phyloP scores from a whole-genome alignment of 2,888 invertebrate species.

The Lymantria dispar region DNA sequence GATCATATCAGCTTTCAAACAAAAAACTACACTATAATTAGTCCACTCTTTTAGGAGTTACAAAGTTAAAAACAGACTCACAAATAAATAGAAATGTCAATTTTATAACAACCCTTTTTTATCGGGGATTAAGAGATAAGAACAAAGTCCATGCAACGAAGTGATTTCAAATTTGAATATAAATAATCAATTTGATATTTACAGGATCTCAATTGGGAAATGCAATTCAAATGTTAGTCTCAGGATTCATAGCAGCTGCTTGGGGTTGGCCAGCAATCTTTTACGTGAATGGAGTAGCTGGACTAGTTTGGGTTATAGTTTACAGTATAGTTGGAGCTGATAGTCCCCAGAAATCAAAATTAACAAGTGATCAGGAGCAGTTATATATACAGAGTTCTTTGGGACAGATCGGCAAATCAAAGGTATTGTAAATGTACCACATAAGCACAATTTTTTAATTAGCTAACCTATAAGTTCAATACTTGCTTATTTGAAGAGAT shows the following conservation, averaged over 20 bases:
- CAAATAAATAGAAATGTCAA: too few species aligned
- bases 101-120: too few species aligned
- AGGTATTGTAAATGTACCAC: constrained; percentile 31
- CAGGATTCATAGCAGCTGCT: constrained; percentile 60
- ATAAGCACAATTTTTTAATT: too few species aligned
- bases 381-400: constrained; percentile 84
- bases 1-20: too few species aligned
- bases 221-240: constrained; percentile 78
- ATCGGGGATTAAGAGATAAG: too few species aligned
- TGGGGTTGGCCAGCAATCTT: constrained; percentile 87
- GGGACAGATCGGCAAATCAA: constrained; percentile 52
- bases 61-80: too few species aligned
- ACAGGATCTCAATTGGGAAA: constrained; percentile 83
- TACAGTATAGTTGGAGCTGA: constrained; percentile 85
- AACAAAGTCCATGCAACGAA: too few species aligned
- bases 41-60: too few species aligned
- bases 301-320: constrained; percentile 77
- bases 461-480: too few species aligned
- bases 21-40: too few species aligned
- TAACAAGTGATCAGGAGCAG: constrained; percentile 84
- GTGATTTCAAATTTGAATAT: too few species aligned
- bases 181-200: constrained; percentile 11
- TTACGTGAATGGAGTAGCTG: constrained; percentile 81
- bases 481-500: too few species aligned
- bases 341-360: constrained; percentile 81